Percentiles rank a stretch among this genome's conserved stretches.
phyloP scores from a whole-genome alignment of 1,140 invertebrate genomes.

The Drosophila ananassae region DNA sequence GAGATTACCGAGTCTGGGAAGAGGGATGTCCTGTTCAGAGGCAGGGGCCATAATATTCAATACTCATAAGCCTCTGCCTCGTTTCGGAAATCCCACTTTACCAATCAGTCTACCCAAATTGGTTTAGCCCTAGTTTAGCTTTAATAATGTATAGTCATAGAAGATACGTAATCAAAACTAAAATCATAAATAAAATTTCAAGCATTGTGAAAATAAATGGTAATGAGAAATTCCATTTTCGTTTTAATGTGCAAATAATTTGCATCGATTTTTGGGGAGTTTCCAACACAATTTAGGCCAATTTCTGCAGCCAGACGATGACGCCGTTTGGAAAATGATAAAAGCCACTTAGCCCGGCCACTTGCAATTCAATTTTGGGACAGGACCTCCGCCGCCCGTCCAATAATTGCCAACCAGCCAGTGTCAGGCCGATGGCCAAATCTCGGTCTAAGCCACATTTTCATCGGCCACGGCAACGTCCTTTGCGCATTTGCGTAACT shows the following conservation, averaged over 20 bases:
- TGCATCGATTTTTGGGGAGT: conserved; percentile 34
- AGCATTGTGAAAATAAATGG: conserved; percentile 51
- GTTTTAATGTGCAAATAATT: conserved; percentile 32
- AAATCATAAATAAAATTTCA: conserved; percentile 31
- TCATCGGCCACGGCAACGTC: conserved; percentile 7
- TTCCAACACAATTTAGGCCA: neutral
- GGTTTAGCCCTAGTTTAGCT: conserved; percentile 32
- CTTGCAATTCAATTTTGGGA: conserved; percentile 71
- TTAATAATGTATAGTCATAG: conserved; percentile 33
- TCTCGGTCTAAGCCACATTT: conserved; percentile 26
- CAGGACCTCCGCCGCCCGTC: conserved; percentile 25
- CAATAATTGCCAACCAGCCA: conserved; percentile 27
- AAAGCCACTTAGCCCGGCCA: conserved; percentile 55
- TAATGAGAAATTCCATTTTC: conserved; percentile 27
- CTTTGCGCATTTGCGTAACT: conserved; percentile 54
- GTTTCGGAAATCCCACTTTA: neutral
- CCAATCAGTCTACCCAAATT: neutral
- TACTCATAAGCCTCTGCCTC: neutral
- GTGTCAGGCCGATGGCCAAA: conserved; percentile 36
- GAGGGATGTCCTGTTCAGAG: neutral
- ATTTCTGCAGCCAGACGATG: conserved; percentile 33
- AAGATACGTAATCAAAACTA: conserved; percentile 41
- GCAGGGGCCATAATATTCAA: neutral
- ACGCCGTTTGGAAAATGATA: conserved; percentile 47
- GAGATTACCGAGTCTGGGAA: conserved; percentile 27